phyloP scores from a whole-genome alignment of 2,888 invertebrate species.

The Spilarctia lutea region DNA sequence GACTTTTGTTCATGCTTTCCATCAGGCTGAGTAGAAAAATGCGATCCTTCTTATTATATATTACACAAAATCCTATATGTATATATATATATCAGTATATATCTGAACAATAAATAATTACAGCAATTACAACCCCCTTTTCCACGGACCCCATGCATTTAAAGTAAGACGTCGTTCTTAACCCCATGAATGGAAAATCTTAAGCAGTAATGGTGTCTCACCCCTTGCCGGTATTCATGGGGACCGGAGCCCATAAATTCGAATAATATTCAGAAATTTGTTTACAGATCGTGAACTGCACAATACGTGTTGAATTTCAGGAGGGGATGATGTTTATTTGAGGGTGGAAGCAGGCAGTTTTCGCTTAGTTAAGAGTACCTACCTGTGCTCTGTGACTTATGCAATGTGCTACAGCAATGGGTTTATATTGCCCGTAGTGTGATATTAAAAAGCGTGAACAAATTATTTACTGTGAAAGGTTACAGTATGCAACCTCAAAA shows the following conservation, averaged over 20 bases:
- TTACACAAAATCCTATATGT: not conserved
- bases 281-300: constrained; percentile 76
- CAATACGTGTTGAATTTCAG: constrained; percentile 52
- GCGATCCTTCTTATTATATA: too few relatives aligned
- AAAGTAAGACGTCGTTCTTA: constrained; percentile 64
- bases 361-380: not conserved
- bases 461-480: too few relatives aligned
- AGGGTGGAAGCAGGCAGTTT: constrained; percentile 36
- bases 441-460: too few relatives aligned
- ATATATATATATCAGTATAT: not conserved
- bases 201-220: constrained; percentile 70
- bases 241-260: constrained; percentile 56
- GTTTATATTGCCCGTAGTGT: too few relatives aligned
- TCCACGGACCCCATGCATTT: constrained; percentile 62
- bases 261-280: constrained; percentile 85
- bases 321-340: constrained; percentile 54
- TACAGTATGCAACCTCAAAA: too few relatives aligned
- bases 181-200: constrained; percentile 80
- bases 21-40: too few relatives aligned
- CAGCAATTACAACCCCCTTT: constrained; percentile 63
- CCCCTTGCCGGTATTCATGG: constrained; percentile 79
- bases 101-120: constrained; percentile 50
- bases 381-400: not conserved
- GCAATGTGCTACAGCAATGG: too few relatives aligned
- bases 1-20: too few relatives aligned